Percentiles rank a stretch among this genome's conserved stretches.
Evolutionary conservation across 1,140 invertebrate species (phyloP).

Genomic region (Manduca sexta): DNA sequence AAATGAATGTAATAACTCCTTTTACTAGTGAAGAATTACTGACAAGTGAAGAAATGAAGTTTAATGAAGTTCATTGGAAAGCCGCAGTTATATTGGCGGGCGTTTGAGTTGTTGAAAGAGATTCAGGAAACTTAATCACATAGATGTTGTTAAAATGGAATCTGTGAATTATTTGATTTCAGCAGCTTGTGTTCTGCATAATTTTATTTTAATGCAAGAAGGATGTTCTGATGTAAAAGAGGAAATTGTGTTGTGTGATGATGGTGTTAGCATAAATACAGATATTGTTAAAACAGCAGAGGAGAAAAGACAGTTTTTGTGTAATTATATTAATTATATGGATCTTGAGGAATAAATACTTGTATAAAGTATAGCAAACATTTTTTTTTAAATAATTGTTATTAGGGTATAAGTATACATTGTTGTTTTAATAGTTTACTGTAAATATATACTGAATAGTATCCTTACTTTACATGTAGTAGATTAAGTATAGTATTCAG

Average conservation of each 20-base stretch:
- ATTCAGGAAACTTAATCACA: conserved; percentile 54
- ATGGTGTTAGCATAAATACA: conserved; percentile 48
- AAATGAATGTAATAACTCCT: conserved; percentile 55
- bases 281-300: conserved; percentile 46
- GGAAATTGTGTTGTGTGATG: conserved; percentile 44
- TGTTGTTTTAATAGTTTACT: too few species aligned
- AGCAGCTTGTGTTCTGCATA: conserved; percentile 58
- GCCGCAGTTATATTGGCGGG: conserved; percentile 49
- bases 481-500: too few species aligned
- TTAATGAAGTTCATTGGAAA: conserved; percentile 59
- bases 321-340: conserved; percentile 64
- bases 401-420: too few species aligned
- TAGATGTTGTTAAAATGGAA: conserved; percentile 44
- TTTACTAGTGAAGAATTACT: conserved; percentile 51
- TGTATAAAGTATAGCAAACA: neutral
- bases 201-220: conserved; percentile 60
- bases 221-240: conserved; percentile 46
- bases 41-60: conserved; percentile 60
- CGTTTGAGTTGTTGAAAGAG: conserved; percentile 53
- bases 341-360: conserved; percentile 15
- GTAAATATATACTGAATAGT: too few species aligned
- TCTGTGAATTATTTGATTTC: conserved; percentile 37
- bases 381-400: neutral
- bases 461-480: too few species aligned
- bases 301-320: conserved; percentile 61